Evolutionary conservation across 2,888 invertebrate species (phyloP).

Genomic region (Zhengitettix transpicula): DNA sequence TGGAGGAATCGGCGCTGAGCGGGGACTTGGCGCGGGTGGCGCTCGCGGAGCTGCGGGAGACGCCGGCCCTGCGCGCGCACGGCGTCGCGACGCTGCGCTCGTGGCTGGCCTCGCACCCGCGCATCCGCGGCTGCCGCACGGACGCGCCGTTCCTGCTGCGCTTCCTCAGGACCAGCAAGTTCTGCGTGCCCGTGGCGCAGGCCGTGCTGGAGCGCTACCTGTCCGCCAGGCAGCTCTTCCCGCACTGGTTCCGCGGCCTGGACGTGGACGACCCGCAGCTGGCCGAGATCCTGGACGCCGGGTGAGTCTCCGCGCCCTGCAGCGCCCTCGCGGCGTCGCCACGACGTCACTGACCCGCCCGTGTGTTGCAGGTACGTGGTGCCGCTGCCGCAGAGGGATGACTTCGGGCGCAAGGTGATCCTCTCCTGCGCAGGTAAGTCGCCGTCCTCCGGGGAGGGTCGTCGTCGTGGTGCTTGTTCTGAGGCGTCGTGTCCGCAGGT

Average conservation of each 20-base stretch:
- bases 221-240: slow-evolving; percentile 66
- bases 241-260: slow-evolving; percentile 70
- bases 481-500: slow-evolving; percentile 27
- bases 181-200: slow-evolving; percentile 22
- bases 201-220: slow-evolving; percentile 59
- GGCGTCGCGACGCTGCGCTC: slow-evolving; percentile 62
- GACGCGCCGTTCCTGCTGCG: slow-evolving; percentile 47
- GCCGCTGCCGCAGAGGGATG: slow-evolving; percentile 44
- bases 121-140: slow-evolving; percentile 64
- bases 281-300: slow-evolving; percentile 62
- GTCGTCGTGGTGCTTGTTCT: too few relatives aligned
- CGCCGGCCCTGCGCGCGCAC: slow-evolving; percentile 54
- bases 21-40: slow-evolving; percentile 37
- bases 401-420: slow-evolving; percentile 57
- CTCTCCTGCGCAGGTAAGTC: slow-evolving; percentile 55
- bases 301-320: slow-evolving; percentile 29
- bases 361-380: slow-evolving; percentile 23
- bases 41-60: slow-evolving; percentile 60
- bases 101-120: slow-evolving; percentile 68
- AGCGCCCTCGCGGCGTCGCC: background rate
- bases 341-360: too few relatives aligned
- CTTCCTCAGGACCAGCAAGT: slow-evolving; percentile 25
- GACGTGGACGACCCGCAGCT: slow-evolving; percentile 65
- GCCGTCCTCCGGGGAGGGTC: too few relatives aligned
- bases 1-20: background rate